Evolutionary conservation across 2,797 vertebrate genomes (phyloP).

Genomic region (Leucoraja ocellata): DNA sequence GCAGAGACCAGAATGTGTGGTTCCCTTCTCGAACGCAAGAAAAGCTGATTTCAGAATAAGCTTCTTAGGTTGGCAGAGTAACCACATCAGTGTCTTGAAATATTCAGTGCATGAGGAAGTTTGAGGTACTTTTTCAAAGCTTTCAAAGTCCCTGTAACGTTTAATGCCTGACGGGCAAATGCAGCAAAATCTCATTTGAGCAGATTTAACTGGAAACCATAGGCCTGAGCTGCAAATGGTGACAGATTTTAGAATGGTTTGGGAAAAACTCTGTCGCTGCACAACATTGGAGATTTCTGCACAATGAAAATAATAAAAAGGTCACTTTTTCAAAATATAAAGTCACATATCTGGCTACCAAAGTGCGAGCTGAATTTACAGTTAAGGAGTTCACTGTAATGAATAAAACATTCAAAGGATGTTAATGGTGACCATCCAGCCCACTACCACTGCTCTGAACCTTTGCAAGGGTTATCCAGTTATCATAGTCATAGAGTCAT

Average conservation of each 20-base stretch:
- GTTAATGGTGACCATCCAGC: neutral
- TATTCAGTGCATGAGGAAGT: conserved; percentile 6
- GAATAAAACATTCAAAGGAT: neutral
- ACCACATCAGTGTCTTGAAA: conserved; percentile 31
- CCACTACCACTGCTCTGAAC: neutral
- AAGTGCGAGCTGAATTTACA: neutral
- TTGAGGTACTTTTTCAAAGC: conserved; percentile 4
- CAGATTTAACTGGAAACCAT: neutral
- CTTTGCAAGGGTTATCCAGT: neutral
- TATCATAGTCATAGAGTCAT: too few relatives aligned
- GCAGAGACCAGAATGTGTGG: neutral
- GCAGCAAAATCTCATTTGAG: neutral
- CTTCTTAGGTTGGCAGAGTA: conserved; percentile 12
- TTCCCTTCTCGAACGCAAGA: conserved; percentile 26
- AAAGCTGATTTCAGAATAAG: conserved; percentile 33
- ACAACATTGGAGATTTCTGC: neutral
- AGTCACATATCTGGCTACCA: neutral
- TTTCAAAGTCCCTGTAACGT: neutral
- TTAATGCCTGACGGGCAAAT: conserved; percentile 10
- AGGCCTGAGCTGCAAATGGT: neutral
- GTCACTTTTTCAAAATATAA: neutral
- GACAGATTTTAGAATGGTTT: neutral
- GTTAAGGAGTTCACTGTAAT: neutral
- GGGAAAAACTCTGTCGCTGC: neutral
- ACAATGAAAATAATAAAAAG: neutral